Evolutionary conservation across 2,113 vertebrate species (phyloP).

Genomic region (Chaetodon auriga): DNA sequence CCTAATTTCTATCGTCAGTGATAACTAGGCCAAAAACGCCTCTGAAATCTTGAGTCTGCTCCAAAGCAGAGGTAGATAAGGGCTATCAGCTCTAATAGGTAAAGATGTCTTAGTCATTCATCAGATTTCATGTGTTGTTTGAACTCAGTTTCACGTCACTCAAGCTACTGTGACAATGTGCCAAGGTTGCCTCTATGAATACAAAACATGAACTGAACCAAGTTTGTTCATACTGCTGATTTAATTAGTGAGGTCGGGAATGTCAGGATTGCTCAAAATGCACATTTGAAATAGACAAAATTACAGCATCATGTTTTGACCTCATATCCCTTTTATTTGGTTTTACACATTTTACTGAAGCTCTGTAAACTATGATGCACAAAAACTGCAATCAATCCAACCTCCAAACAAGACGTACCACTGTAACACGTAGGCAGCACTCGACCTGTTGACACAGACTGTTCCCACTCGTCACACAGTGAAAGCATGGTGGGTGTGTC

Average conservation of each 20-base stretch:
- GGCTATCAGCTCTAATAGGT: background rate
- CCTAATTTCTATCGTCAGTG: background rate
- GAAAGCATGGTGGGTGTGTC: constrained; percentile 17
- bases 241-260: constrained; percentile 22
- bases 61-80: background rate
- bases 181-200: constrained; percentile 13
- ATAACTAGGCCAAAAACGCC: background rate
- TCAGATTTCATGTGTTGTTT: constrained; percentile 1
- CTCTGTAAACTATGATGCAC: background rate
- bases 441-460: constrained; percentile 50
- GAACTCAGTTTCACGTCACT: constrained; percentile 3
- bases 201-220: background rate
- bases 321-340: background rate
- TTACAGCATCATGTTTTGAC: background rate
- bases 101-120: background rate
- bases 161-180: background rate
- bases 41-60: background rate
- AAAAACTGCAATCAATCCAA: constrained; percentile 21
- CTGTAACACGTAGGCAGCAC: constrained; percentile 32
- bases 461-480: constrained; percentile 19
- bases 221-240: background rate
- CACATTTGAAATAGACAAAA: constrained; percentile 1
- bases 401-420: background rate
- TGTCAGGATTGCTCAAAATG: constrained; percentile 2
- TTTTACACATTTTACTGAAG: background rate